Base-by-base conservation (phyloP, 2,888 invertebrate genomes). In the Leptinotarsa haldemani region DNA sequence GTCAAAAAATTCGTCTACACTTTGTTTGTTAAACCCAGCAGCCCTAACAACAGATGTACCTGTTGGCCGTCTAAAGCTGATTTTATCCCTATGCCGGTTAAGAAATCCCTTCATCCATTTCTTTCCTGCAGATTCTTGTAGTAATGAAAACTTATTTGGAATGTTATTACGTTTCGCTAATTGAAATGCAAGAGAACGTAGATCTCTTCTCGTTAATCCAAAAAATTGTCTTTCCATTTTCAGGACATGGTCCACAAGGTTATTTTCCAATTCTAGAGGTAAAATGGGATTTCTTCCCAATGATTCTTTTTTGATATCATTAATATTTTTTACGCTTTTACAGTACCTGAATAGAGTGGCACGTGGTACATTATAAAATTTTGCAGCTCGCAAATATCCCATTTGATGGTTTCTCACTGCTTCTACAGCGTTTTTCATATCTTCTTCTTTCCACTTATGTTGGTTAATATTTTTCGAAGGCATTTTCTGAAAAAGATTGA, bases 181-280 rank as follows among this genome's bases (percentile, higher is more conserved):
- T 67, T 77, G 72, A 66, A 69, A 77, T 16, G 70, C 77, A 61
- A 76, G 68, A 70, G 74, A 71, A 53, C 69, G 47, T 12, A 74
- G 20, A 69, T 75, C 69, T 46, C 66, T 52, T 64, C 65, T 40
- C 15, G 74, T 75, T 64, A 64, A 18, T 64, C 64, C 64, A 64
- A 63, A 70, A 40, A 68, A 73, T 48, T 64, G 61, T 40, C 69
- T 64, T 48, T 69, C 69, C 58, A 70, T 58, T 46, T 63, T 30
- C 40, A 58, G 30, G 22, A 70, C 48, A 40, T 70, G 46, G n/a
- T 70, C 69, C 46, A 65, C 65, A 69, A 70, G 53, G 48, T 70
- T 61, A 22, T n/a, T 67, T 56, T 67, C 66, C 53, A 69, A 50
- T 52, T 69, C 65, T 73, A 40, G 46, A 16, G 56, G 15, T 66